Evolutionary conservation across 1,140 invertebrate species (phyloP), one percentile per base, ranked within the genome.

Genomic region (Cherax quadricarinatus): DNA sequence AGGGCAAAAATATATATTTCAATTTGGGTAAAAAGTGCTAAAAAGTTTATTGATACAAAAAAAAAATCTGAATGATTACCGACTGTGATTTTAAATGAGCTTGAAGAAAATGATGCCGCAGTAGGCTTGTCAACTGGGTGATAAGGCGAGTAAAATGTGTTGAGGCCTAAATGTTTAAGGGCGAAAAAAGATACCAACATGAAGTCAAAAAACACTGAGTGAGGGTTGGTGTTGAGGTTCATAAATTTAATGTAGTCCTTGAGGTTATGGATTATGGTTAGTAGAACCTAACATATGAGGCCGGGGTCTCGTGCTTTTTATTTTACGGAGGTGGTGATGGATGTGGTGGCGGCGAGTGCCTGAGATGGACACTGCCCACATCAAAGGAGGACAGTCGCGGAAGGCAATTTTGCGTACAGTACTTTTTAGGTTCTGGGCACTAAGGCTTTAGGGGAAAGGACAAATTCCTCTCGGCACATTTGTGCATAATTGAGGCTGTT

Each of bases 281-380:
- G 70, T 75, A 30, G n/a, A 75, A 75, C 70, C 70, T 24, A 75
- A 30, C 24, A 70, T 5, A 30, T 75, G 70, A 75, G 70, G 70
- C 70, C 70, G 21, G 70, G 70, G 70, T 75, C 70, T 75, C 24
- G n/a, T 75, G 70, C 70, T 75, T 75, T n/a, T 75, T 75, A 75
- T 30, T 24, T 3, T 21, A 75, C 70, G 6, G 70, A 75, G n/a
- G 7, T 75, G 70, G 70, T 75, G 7, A 21, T 12, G 70, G 24
- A 30, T 5, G n/a, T 75, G 70, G 70, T 75, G 70, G n/a, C 30
- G n/a, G 70, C 3, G 1, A 75, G 70, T 75, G 21, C n/a, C 70
- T 21, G n/a, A 30, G 21, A 7, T 6, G 66, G 66, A 18, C 21
- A 70, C 66, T 70, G 66, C 24, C 24, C 70, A 75, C 70, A 6